These are phyloP conservation scores for Melieria crassipennis DNA, from an alignment of 2,888 invertebrate species.

Conservation along the genomic window DNA sequence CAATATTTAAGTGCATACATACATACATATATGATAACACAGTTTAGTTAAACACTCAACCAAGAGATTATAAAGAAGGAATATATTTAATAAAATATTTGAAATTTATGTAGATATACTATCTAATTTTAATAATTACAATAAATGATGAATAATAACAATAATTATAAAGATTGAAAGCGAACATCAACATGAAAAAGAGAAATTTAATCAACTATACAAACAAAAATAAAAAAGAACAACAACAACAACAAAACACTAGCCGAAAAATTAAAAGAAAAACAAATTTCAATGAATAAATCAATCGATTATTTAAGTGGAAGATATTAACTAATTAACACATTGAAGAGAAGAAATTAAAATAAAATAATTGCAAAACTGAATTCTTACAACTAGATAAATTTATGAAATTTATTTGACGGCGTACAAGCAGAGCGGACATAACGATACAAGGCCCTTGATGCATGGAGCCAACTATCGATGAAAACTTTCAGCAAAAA, in stretches of 20 bases:
- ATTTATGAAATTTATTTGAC: constrained; percentile 24
- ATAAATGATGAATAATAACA: constrained; percentile 35
- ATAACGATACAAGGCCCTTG: no score
- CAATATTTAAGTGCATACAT: neutral
- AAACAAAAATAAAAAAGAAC: constrained; percentile 18
- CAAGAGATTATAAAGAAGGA: constrained; percentile 43
- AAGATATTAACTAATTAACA: constrained; percentile 15
- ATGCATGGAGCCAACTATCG: no score
- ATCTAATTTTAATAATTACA: constrained; percentile 52
- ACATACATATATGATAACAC: neutral
- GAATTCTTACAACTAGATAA: constrained; percentile 26
- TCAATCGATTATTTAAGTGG: constrained; percentile 13
- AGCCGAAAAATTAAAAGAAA: constrained; percentile 18
- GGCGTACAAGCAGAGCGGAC: constrained; percentile 7
- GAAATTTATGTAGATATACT: constrained; percentile 56
- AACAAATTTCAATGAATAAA: constrained; percentile 16
- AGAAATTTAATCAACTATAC: constrained; percentile 25
- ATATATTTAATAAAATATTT: constrained; percentile 43
- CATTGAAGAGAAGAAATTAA: neutral
- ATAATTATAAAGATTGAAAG: constrained; percentile 27
- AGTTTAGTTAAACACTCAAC: constrained; percentile 35
- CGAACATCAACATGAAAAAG: constrained; percentile 23
- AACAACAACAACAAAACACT: constrained; percentile 2
- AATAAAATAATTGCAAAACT: constrained; percentile 1
- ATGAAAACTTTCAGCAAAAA: constrained; percentile 1